These are phyloP conservation scores for Leptinotarsa juncta DNA, from an alignment of 2,888 invertebrate species.

Conservation along the genomic window DNA sequence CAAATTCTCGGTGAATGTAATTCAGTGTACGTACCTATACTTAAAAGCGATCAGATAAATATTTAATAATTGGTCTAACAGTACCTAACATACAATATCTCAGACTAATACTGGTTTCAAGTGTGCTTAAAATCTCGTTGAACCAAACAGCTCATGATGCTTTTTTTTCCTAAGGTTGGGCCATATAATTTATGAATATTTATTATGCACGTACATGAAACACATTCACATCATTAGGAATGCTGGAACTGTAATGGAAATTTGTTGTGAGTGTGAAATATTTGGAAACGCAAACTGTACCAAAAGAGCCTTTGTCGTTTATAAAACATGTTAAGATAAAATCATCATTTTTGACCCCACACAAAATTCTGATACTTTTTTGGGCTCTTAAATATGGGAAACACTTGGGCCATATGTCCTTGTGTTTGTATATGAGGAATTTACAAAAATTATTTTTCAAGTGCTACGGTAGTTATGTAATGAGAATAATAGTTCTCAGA, in stretches of 20 bases:
- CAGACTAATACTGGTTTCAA: slow-evolving; percentile 16
- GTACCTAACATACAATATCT: slow-evolving; percentile 45
- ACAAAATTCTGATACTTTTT: too few relatives aligned
- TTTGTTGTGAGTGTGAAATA: background rate
- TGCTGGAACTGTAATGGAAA: background rate
- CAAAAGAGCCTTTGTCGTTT: too few relatives aligned
- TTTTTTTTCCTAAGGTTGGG: slow-evolving; percentile 9
- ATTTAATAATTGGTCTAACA: slow-evolving; percentile 59
- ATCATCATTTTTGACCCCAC: too few relatives aligned
- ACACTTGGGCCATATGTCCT: too few relatives aligned
- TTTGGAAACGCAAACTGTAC: too few relatives aligned
- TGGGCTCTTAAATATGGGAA: too few relatives aligned
- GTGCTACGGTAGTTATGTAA: too few relatives aligned
- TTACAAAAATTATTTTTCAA: too few relatives aligned
- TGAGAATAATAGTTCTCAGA: too few relatives aligned
- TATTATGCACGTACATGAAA: slow-evolving; percentile 1
- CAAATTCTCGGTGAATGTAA: slow-evolving; percentile 17
- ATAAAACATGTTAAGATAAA: too few relatives aligned
- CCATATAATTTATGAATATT: slow-evolving; percentile 14
- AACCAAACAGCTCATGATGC: background rate
- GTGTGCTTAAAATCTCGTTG: slow-evolving; percentile 3
- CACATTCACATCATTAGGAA: background rate
- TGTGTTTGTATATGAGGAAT: too few relatives aligned
- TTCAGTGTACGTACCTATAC: slow-evolving; percentile 44
- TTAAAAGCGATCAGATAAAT: slow-evolving; percentile 56